Evolutionary conservation across 2,797 vertebrate genomes (phyloP).

Genomic region (Florisuga fusca): DNA sequence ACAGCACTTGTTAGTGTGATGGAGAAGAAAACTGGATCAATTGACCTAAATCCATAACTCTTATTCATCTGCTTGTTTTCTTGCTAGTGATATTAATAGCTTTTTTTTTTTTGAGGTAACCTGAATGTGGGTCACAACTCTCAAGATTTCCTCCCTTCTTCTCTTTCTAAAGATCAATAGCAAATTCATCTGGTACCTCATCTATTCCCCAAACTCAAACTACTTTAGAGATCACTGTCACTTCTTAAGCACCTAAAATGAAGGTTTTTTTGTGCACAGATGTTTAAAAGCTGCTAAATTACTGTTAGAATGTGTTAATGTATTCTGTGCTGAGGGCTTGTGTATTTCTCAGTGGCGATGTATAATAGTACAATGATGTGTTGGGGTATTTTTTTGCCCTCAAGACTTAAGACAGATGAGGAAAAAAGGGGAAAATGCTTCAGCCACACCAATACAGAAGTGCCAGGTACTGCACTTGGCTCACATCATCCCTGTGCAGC

Average conservation of each 20-base stretch:
- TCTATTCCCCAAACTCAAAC: not conserved
- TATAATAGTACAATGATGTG: not conserved
- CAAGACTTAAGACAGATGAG: not conserved
- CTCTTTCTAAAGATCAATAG: not conserved
- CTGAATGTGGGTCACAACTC: not conserved
- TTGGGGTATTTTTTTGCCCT: fast-evolving
- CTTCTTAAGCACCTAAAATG: not conserved
- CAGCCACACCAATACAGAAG: not conserved
- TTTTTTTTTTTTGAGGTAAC: not conserved
- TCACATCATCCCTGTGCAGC: no score
- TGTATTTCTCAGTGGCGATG: not conserved
- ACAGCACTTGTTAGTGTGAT: not conserved
- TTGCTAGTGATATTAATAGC: not conserved
- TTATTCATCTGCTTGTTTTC: not conserved
- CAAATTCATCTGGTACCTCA: not conserved
- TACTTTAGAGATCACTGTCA: not conserved
- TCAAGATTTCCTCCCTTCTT: not conserved
- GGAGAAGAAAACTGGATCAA: not conserved
- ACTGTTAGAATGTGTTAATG: not conserved
- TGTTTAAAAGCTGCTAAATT: constrained; percentile 5
- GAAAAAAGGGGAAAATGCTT: not conserved
- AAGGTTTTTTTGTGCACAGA: not conserved
- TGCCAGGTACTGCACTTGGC: no score
- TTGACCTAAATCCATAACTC: not conserved
- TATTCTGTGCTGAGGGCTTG: no score